Evolutionary conservation across 2,797 vertebrate genomes (phyloP).

Genomic region (Eospalax fontanierii): DNA sequence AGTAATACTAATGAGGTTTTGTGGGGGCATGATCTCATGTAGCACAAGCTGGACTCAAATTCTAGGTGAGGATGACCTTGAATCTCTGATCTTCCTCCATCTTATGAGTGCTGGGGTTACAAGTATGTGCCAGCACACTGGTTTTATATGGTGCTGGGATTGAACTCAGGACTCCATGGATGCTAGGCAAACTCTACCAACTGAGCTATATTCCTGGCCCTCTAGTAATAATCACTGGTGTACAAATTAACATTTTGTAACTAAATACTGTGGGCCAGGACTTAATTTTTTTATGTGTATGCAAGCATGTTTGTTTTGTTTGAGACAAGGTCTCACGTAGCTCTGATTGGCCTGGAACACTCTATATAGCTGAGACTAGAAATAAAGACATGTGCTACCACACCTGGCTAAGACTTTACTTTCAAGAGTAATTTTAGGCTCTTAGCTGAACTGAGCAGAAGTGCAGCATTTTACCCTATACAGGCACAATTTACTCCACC

Average conservation of each 20-base stretch:
- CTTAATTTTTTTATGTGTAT: background rate
- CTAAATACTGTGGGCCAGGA: background rate
- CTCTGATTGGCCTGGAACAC: background rate
- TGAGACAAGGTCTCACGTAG: background rate
- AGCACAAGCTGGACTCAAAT: background rate
- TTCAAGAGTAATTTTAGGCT: constrained; percentile 2
- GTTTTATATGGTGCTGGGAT: background rate
- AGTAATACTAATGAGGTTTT: background rate
- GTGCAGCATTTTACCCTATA: background rate
- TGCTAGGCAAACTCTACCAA: background rate
- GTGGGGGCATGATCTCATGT: background rate
- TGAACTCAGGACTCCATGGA: background rate
- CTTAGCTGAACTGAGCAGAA: background rate
- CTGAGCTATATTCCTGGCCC: background rate
- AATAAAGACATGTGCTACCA: background rate
- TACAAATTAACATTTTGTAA: background rate
- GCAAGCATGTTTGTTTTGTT: background rate
- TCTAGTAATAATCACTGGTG: background rate
- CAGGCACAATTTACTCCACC: background rate
- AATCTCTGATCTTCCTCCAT: background rate
- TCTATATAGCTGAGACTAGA: background rate
- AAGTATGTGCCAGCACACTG: no score
- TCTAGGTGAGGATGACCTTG: background rate
- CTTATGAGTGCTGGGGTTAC: background rate
- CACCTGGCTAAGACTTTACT: background rate